Evolutionary conservation across 2,888 invertebrate species (phyloP).

Genomic region (Nemotelus pantherinus): DNA sequence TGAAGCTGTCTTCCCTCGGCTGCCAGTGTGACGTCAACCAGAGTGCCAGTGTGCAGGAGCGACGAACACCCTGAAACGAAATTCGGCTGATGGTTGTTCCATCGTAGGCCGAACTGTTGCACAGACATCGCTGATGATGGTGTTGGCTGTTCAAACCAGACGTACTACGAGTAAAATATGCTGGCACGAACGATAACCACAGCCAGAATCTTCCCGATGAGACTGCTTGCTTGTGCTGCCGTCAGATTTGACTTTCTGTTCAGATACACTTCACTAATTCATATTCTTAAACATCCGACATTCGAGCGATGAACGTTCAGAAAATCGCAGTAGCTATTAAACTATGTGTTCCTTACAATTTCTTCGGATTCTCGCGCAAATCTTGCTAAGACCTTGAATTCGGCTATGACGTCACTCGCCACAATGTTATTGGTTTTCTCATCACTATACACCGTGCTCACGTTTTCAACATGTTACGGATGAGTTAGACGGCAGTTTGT

Average conservation of each 20-base stretch:
- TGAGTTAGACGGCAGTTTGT: background rate
- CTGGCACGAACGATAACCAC: too few species aligned
- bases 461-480: background rate
- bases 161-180: too few species aligned
- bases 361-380: conserved; percentile 12
- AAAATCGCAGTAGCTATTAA: too few species aligned
- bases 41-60: conserved; percentile 81
- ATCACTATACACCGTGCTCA: background rate
- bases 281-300: too few species aligned
- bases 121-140: conserved; percentile 68
- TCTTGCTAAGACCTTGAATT: conserved; percentile 61
- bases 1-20: conserved; percentile 88
- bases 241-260: too few species aligned
- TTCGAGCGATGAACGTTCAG: too few species aligned
- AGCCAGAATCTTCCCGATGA: too few species aligned
- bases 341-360: background rate
- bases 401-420: conserved; percentile 62
- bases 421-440: conserved; percentile 32
- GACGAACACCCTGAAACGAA: conserved; percentile 87
- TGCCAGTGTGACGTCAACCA: conserved; percentile 91
- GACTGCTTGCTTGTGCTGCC: too few species aligned
- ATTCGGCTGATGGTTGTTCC: conserved; percentile 95
- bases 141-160: too few species aligned
- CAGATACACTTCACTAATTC: too few species aligned
- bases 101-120: conserved; percentile 83